Conservation (phyloP, 2,888 invertebrate species). For the Meiosimyza decipiens region DNA sequence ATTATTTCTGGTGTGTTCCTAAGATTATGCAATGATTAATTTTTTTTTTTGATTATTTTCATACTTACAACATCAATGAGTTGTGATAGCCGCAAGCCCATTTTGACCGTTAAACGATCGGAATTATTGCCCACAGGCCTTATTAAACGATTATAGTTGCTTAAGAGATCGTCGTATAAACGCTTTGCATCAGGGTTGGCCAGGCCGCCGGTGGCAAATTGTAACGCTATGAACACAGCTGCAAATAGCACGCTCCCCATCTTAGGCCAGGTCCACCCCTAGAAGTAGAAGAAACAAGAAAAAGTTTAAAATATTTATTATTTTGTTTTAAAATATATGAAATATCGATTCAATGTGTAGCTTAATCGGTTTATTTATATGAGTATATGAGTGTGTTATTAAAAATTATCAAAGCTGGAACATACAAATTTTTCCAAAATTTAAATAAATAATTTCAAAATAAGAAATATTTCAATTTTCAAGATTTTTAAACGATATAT, state of each 20-base stretch:
- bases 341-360: too few relatives aligned
- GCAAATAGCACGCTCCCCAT: conserved; percentile 81
- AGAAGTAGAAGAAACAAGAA: conserved; percentile 60
- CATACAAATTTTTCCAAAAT: too few relatives aligned
- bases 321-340: not conserved
- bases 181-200: conserved; percentile 94
- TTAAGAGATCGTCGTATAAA: conserved; percentile 93
- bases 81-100: conserved; percentile 90
- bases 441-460: too few relatives aligned
- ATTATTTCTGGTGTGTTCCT: too few relatives aligned
- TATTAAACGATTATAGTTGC: conserved; percentile 95
- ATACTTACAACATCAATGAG: conserved; percentile 92
- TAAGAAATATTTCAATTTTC: too few relatives aligned
- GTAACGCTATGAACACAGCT: conserved; percentile 79
- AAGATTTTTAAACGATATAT: too few relatives aligned
- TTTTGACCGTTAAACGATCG: conserved; percentile 93
- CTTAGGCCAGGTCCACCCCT: conserved; percentile 89
- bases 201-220: conserved; percentile 80
- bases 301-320: too few relatives aligned
- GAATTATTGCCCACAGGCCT: conserved; percentile 95
- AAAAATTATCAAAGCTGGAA: too few relatives aligned
- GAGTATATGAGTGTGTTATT: too few relatives aligned
- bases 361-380: too few relatives aligned
- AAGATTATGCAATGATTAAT: too few relatives aligned
- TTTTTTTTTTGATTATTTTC: too few relatives aligned